A percentile compares a stretch with the other conserved stretches of the same genome.
These are phyloP conservation scores for Myanophis thanlyinensis DNA, from an alignment of 2,113 vertebrate species.

Conservation along the genomic window DNA sequence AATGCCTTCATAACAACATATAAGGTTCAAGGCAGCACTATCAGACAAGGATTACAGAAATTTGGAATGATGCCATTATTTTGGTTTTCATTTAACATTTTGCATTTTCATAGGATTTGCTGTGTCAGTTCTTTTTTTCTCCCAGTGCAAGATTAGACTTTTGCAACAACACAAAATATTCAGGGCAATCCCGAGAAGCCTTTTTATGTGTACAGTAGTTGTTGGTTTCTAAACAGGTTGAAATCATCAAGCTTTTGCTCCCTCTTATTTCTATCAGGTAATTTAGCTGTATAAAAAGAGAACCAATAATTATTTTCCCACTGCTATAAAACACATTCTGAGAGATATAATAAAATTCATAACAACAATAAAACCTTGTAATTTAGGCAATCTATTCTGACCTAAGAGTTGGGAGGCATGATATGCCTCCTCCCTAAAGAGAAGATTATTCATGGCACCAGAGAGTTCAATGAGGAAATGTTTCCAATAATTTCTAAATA, in stretches of 20 bases:
- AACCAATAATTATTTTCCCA: conserved; percentile 40
- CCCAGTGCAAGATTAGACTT: not conserved
- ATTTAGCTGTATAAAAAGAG: conserved; percentile 30
- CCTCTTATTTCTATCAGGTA: conserved; percentile 42
- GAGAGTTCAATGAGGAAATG: conserved; percentile 37
- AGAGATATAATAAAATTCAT: conserved; percentile 37
- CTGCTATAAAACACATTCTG: conserved; percentile 37
- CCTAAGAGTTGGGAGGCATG: conserved; percentile 28
- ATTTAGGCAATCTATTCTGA: conserved; percentile 31
- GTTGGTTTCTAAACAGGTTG: conserved; percentile 42
- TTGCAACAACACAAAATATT: not conserved
- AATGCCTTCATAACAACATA: conserved; percentile 12
- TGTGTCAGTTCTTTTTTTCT: conserved; percentile 1
- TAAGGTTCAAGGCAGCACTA: conserved; percentile 22
- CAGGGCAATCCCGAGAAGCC: conserved; percentile 27
- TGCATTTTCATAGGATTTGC: not conserved
- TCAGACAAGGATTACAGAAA: conserved; percentile 31
- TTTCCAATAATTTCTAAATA: conserved; percentile 34
- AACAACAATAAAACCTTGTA: conserved; percentile 30
- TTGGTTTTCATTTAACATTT: not conserved
- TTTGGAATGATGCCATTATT: conserved; percentile 21
- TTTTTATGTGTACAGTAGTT: conserved; percentile 22
- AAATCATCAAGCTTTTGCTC: conserved; percentile 37
- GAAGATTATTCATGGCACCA: not conserved
- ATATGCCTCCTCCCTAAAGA: not conserved